Conservation (phyloP, 2,797 vertebrate species). For the Neostethus bicornis region DNA sequence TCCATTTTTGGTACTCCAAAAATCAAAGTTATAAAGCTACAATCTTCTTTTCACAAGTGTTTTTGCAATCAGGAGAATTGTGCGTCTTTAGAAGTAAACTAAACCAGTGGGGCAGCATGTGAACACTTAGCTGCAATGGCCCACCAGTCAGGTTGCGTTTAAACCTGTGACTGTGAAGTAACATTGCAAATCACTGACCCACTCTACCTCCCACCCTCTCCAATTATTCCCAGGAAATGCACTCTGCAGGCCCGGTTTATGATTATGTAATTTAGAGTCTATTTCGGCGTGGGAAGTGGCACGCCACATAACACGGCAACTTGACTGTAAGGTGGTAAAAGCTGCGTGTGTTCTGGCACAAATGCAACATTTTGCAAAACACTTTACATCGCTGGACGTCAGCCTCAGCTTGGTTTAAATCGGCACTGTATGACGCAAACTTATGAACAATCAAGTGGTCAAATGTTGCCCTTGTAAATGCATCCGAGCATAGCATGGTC, state of each 20-base stretch:
- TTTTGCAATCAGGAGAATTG: background rate
- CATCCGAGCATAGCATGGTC: background rate
- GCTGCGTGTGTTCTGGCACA: background rate
- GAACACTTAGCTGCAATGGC: background rate
- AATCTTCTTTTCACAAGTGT: background rate
- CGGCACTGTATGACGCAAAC: background rate
- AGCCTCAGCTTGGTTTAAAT: background rate
- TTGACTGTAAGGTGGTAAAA: background rate
- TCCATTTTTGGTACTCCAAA: background rate
- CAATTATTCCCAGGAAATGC: slow-evolving; percentile 49
- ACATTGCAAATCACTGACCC: slow-evolving; percentile 7
- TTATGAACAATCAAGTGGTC: background rate
- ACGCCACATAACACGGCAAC: background rate
- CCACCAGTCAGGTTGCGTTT: background rate
- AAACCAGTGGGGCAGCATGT: background rate
- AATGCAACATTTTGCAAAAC: background rate
- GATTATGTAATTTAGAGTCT: slow-evolving; percentile 36
- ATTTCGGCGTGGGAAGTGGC: slow-evolving; percentile 1
- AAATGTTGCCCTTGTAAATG: background rate
- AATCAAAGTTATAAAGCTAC: background rate
- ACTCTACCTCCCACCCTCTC: slow-evolving; percentile 12
- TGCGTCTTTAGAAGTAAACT: slow-evolving; percentile 7
- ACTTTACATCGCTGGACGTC: background rate
- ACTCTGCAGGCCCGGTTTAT: slow-evolving; percentile 10
- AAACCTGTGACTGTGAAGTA: slow-evolving; percentile 9